Evolutionary conservation across 92 coral and sea anemone species (phyloP).

Genomic region (Porites evermanni): DNA sequence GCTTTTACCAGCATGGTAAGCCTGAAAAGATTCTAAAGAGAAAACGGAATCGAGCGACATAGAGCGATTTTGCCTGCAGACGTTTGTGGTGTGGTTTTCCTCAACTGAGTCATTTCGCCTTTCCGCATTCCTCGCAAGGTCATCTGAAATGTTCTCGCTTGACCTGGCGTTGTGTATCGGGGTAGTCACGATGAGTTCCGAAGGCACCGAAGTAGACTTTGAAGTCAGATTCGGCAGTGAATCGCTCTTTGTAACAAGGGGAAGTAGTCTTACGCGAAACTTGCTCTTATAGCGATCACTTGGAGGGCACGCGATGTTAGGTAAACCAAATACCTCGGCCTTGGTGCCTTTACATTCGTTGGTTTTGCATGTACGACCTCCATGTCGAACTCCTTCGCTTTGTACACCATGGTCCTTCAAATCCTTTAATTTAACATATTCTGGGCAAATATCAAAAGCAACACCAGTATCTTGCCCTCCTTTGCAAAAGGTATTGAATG

Average conservation of each 20-base stretch:
- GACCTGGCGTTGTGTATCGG: not conserved
- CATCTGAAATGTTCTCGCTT: not conserved
- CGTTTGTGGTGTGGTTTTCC: not conserved
- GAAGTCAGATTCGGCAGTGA: conserved; percentile 55
- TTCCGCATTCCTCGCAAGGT: not conserved
- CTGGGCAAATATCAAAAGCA: not conserved
- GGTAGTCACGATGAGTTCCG: conserved; percentile 30
- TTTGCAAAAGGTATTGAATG: not conserved
- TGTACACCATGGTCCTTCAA: not conserved
- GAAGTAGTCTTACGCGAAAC: conserved; percentile 63
- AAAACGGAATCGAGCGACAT: conserved; percentile 51
- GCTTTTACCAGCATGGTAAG: conserved; percentile 4
- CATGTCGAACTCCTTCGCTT: not conserved
- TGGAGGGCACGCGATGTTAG: not conserved
- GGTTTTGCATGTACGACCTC: conserved; percentile 1
- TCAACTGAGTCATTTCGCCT: not conserved
- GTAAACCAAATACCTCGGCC: not conserved
- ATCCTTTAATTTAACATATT: not conserved
- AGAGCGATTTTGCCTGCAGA: conserved; percentile 29
- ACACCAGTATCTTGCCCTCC: not conserved
- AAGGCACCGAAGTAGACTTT: conserved; percentile 26
- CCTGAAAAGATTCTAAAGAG: conserved; percentile 24
- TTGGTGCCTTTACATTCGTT: not conserved
- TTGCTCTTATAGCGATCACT: conserved; percentile 58
- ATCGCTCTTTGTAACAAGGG: conserved; percentile 57